phyloP scores from a whole-genome alignment of 2,113 vertebrate species.

The Eulemur macaco region DNA sequence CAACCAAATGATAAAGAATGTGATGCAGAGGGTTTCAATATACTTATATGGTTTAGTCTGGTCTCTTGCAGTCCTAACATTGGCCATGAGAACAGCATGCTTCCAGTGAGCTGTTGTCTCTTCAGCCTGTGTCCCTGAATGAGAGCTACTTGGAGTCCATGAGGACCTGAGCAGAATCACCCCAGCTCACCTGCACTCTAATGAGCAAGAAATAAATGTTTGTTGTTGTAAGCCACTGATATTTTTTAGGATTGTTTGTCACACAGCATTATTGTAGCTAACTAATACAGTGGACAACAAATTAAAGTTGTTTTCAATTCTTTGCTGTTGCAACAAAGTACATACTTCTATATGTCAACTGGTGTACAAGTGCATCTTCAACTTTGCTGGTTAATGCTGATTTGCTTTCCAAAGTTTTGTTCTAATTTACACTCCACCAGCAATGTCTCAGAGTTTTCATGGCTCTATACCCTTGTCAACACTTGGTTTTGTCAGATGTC shows the following conservation, averaged over 20 bases:
- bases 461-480: background rate
- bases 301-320: background rate
- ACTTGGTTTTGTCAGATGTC: slow-evolving; percentile 51
- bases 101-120: background rate
- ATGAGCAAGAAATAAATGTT: background rate
- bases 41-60: background rate
- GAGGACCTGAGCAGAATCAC: background rate
- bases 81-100: background rate
- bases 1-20: background rate
- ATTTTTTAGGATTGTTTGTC: background rate
- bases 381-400: background rate
- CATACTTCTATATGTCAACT: background rate
- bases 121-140: background rate
- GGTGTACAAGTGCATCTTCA: background rate
- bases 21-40: background rate
- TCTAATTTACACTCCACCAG: background rate
- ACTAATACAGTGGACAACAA: background rate
- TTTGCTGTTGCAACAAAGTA: slow-evolving; percentile 8
- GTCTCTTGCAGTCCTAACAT: background rate
- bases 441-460: background rate
- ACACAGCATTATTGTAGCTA: background rate
- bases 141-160: background rate
- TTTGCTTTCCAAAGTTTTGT: slow-evolving; percentile 32
- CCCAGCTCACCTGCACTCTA: background rate
- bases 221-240: background rate